phyloP scores from a whole-genome alignment of 2,113 vertebrate genomes.

The Pantherophis guttatus region DNA sequence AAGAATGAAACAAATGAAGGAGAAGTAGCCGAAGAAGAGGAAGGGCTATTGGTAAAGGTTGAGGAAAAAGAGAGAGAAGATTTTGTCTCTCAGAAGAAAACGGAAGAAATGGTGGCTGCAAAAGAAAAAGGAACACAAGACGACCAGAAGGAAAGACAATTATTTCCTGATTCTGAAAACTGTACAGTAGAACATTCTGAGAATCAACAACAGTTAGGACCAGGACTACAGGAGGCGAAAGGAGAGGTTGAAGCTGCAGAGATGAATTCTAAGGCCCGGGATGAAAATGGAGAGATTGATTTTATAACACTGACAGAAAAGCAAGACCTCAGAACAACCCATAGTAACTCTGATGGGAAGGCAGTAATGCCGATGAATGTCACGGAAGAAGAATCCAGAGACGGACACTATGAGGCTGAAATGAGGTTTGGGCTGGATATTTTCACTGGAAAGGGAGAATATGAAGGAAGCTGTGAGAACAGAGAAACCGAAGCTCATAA shows the following conservation, averaged over 20 bases:
- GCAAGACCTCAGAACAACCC: slow-evolving; percentile 20
- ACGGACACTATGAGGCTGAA: neutral
- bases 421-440: neutral
- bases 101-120: neutral
- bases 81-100: neutral
- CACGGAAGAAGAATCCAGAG: neutral
- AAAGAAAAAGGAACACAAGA: neutral
- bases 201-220: neutral
- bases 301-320: neutral
- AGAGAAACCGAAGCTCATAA: neutral
- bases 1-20: neutral
- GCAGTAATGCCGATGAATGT: slow-evolving; percentile 11
- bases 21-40: accelerated
- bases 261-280: neutral
- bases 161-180: neutral
- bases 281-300: neutral
- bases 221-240: neutral
- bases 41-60: neutral
- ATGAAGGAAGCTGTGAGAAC: neutral
- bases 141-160: neutral
- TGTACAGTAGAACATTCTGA: neutral
- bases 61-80: neutral
- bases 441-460: neutral
- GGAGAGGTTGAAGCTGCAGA: slow-evolving; percentile 1
- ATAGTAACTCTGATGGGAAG: neutral